Evolutionary conservation across 2,888 invertebrate species (phyloP), one percentile per base, ranked within the genome.

Genomic region (Tiphia femorata): DNA sequence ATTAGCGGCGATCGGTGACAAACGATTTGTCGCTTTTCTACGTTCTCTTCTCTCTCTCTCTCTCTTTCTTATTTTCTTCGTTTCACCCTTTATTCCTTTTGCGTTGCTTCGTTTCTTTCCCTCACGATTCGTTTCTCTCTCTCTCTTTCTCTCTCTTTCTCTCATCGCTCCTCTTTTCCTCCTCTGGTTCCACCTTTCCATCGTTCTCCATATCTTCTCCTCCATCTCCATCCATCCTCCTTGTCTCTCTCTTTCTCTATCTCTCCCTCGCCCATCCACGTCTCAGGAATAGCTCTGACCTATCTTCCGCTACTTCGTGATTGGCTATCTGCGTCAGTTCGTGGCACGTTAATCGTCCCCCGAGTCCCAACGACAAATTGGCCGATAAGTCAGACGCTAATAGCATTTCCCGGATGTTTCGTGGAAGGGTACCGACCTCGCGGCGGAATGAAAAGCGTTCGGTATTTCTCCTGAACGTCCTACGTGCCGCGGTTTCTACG

Each of bases 321-420:
- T 4, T 5, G 48, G 44, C 59, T 71, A 67, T 73, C 69, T 68
- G 60, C 43, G 56, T 64, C 62, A 61, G 71, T 67, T 54, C 60
- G 55, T 68, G 66, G 72, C 72, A 65, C 75, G 76, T 77, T 76
- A 77, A 76, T 76, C 72, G 70, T 65, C 52, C 49, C 38, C 63
- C 52, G 57, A 63, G 74, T 59, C 67, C 68, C 60, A 56, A 58
- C 58, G 75, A 79, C 76, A 76, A 79, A 79, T 79, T 77, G 75
- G 66, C 63, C 70, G 76, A 76, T 77, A 77, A 71, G 70, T 62
- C 53, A 51, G 55, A 64, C 52, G 64, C 68, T 78, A 78, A 77
- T 76, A 73, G 71, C 75, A 70, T 76, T 75, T 78, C 71, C 70
- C 69, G 67, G 58, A 71, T 73, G 61, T 54, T 59, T 60, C 48